A percentile compares a stretch with the other conserved stretches of the same genome.
Conservation (phyloP, 2,797 vertebrate species). For the Borostomias antarcticus region DNA sequence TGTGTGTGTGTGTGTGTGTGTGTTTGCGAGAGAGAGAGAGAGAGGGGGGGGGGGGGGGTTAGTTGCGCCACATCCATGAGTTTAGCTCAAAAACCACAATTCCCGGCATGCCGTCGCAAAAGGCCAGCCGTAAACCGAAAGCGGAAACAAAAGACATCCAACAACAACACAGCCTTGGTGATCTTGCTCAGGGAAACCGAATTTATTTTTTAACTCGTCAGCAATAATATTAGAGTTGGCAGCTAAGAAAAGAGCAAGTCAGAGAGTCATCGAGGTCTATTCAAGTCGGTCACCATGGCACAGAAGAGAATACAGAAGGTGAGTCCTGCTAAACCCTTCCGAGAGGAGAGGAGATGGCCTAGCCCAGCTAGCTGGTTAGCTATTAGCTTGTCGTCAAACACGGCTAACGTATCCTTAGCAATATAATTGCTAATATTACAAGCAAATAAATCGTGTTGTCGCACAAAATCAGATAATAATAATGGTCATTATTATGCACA, state of each 20-base stretch:
- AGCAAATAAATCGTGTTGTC: background rate
- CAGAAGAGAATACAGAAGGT: conserved; percentile 70
- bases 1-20: background rate
- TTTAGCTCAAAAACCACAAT: conserved; percentile 41
- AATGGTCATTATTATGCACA: too few relatives aligned
- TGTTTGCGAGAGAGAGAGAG: too few relatives aligned
- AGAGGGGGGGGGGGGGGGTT: background rate
- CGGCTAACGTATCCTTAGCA: conserved; percentile 10
- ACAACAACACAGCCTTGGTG: conserved; percentile 56
- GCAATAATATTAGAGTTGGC: conserved; percentile 36
- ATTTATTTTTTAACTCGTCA: conserved; percentile 41
- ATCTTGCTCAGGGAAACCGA: conserved; percentile 61
- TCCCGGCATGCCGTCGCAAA: conserved; percentile 44
- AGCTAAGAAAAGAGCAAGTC: background rate
- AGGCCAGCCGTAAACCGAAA: conserved; percentile 51
- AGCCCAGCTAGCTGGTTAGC: conserved; percentile 16
- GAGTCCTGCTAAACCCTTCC: conserved; percentile 24
- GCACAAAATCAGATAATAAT: too few relatives aligned
- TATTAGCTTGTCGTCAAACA: conserved; percentile 30
- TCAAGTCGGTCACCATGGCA: conserved; percentile 51
- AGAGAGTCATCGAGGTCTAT: conserved; percentile 15
- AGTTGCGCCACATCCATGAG: background rate
- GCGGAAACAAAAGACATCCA: conserved; percentile 65
- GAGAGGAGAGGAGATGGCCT: too few relatives aligned
- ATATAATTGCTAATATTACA: background rate